A percentile compares a stretch with the other conserved stretches of the same genome.
phyloP scores from a whole-genome alignment of 2,113 vertebrate genomes.

The Tetraodon nigroviridis region DNA sequence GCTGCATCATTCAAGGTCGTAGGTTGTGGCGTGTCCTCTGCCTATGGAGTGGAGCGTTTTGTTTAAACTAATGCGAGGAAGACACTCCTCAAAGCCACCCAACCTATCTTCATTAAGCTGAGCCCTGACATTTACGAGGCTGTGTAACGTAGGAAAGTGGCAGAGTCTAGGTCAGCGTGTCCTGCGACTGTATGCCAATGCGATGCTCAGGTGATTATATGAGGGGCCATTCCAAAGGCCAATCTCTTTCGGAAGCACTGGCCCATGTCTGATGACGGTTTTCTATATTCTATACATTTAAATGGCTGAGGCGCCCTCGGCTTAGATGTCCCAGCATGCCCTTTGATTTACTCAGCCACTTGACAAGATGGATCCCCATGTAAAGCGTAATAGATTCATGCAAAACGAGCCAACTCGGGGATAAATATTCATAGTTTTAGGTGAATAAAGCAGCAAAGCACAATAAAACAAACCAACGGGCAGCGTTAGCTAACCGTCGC shows the following conservation, averaged over 20 bases:
- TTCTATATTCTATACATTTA: slow-evolving; percentile 78
- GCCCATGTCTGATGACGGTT: slow-evolving; percentile 76
- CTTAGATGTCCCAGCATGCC: slow-evolving; percentile 35
- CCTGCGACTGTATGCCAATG: slow-evolving; percentile 58
- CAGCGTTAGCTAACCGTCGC: slow-evolving; percentile 25
- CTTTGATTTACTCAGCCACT: slow-evolving; percentile 67
- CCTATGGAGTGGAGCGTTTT: slow-evolving; percentile 36
- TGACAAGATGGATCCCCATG: slow-evolving; percentile 61
- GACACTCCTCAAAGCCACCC: slow-evolving; percentile 62
- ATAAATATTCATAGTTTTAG: not conserved
- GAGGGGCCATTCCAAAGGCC: slow-evolving; percentile 63
- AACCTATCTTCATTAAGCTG: slow-evolving; percentile 72
- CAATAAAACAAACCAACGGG: slow-evolving; percentile 34
- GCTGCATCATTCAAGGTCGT: slow-evolving; percentile 59
- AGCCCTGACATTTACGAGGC: slow-evolving; percentile 70
- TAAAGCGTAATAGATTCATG: slow-evolving; percentile 62
- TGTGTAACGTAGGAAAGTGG: slow-evolving; percentile 37
- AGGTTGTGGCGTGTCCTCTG: slow-evolving; percentile 29
- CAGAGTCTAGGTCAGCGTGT: slow-evolving; percentile 66
- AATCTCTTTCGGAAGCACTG: slow-evolving; percentile 67
- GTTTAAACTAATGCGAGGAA: slow-evolving; percentile 65
- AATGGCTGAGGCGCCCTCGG: slow-evolving; percentile 64
- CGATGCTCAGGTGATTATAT: slow-evolving; percentile 70
- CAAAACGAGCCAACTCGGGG: slow-evolving; percentile 34
- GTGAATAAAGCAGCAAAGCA: not conserved